A percentile compares a stretch with the other conserved stretches of the same genome.
Evolutionary conservation across 2,113 vertebrate genomes (phyloP).

Genomic region (Notothenia coriiceps): DNA sequence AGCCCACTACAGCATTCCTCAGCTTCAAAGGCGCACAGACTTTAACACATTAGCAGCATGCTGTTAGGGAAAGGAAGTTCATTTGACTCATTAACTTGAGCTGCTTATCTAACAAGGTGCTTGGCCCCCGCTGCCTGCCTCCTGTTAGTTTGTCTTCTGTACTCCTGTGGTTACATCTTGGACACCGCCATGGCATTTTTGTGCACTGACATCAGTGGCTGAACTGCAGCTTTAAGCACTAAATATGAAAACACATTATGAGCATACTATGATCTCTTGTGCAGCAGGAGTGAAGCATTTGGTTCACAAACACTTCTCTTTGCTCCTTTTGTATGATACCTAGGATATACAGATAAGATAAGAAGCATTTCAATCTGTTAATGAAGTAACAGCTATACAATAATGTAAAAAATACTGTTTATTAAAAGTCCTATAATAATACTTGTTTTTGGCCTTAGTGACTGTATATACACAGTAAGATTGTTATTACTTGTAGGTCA

Average conservation of each 20-base stretch:
- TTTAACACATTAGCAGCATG: constrained; percentile 40
- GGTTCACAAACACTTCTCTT: not conserved
- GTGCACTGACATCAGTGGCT: constrained; percentile 60
- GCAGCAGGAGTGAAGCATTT: constrained; percentile 8
- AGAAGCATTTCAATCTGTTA: not conserved
- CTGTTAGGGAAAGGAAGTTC: constrained; percentile 35
- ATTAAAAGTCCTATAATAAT: not conserved
- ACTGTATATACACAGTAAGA: not conserved
- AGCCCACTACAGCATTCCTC: constrained; percentile 57
- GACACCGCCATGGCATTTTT: constrained; percentile 60
- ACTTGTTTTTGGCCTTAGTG: not conserved
- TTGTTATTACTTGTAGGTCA: not conserved
- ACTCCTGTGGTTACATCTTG: constrained; percentile 50
- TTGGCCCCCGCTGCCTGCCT: constrained; percentile 22
- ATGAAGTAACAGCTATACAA: not conserved
- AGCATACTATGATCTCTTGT: constrained; percentile 31
- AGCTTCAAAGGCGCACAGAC: constrained; percentile 49
- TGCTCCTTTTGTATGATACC: not conserved
- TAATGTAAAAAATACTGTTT: not conserved
- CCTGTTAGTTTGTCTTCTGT: constrained; percentile 34
- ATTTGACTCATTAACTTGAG: constrained; percentile 58
- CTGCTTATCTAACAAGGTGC: constrained; percentile 58
- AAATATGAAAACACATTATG: constrained; percentile 23
- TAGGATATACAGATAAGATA: not conserved
- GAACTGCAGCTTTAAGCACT: constrained; percentile 25